A percentile compares a stretch with the other conserved stretches of the same genome.
Evolutionary conservation across 64 coral and sea anemone species (phyloP).

Genomic region (Stichodactyla mertensii): DNA sequence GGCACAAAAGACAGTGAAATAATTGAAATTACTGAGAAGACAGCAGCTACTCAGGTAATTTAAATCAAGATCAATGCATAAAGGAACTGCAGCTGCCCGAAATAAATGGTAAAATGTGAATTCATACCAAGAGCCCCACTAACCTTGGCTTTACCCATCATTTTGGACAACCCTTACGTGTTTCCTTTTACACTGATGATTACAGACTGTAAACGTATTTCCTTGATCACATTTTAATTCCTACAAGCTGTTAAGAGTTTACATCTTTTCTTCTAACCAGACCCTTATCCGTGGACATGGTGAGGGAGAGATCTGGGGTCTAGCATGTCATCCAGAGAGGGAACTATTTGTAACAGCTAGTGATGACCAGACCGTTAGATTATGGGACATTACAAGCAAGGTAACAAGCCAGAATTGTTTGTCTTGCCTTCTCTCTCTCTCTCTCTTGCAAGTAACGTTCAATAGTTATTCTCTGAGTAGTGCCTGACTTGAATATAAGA

Average conservation of each 20-base stretch:
- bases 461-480: too few species aligned
- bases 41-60: slow-evolving; percentile 56
- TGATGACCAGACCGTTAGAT: slow-evolving; percentile 86
- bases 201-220: too few species aligned
- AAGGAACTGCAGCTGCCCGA: too few species aligned
- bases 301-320: slow-evolving; percentile 97
- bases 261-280: slow-evolving; percentile 27
- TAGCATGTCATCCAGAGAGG: slow-evolving; percentile 85
- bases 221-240: background rate
- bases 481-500: too few species aligned
- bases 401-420: slow-evolving; percentile 17
- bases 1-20: slow-evolving; percentile 94
- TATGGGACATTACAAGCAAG: slow-evolving; percentile 91
- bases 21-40: slow-evolving; percentile 85
- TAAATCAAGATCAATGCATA: background rate
- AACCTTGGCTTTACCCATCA: too few species aligned
- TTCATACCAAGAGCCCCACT: too few species aligned
- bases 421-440: too few species aligned
- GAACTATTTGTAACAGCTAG: slow-evolving; percentile 90
- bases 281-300: slow-evolving; percentile 72
- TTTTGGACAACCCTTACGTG: too few species aligned
- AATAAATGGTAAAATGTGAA: too few species aligned
- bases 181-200: too few species aligned
- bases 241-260: background rate
- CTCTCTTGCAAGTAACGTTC: too few species aligned